Conservation (phyloP, 2,113 vertebrate species). For the Eretmochelys imbricata region DNA sequence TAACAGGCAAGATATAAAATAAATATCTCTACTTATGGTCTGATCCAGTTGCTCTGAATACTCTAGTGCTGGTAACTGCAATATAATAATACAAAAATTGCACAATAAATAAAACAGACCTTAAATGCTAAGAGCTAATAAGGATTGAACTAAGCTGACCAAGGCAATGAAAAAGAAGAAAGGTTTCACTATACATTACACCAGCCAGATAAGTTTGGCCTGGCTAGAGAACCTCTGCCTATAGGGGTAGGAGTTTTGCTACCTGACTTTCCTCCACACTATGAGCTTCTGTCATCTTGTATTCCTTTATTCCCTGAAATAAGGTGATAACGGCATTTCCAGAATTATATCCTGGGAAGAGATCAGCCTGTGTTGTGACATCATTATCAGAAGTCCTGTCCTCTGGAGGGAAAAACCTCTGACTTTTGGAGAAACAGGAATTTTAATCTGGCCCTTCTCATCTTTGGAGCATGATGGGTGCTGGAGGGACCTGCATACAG, state of each 20-base stretch:
- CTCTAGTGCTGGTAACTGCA: slow-evolving; percentile 16
- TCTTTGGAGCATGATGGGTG: too few relatives aligned
- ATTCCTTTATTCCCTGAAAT: slow-evolving; percentile 36
- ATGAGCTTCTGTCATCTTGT: background rate
- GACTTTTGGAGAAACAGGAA: background rate
- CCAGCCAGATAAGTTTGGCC: background rate
- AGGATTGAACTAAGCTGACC: background rate
- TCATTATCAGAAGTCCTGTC: background rate
- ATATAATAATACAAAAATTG: slow-evolving; percentile 22
- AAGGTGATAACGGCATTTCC: background rate
- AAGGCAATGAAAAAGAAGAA: background rate
- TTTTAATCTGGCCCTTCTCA: background rate
- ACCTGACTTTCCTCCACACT: background rate
- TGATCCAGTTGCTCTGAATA: slow-evolving; percentile 18
- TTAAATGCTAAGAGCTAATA: background rate
- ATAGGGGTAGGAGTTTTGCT: background rate
- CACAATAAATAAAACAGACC: background rate
- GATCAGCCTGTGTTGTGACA: background rate
- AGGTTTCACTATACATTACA: background rate
- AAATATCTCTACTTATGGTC: slow-evolving; percentile 40
- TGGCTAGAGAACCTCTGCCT: background rate
- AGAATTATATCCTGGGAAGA: background rate
- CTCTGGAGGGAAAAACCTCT: background rate
- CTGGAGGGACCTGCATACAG: too few relatives aligned
- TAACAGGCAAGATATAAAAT: background rate